Conservation (phyloP, 2,113 vertebrate genomes). For the Apteryx owenii region DNA sequence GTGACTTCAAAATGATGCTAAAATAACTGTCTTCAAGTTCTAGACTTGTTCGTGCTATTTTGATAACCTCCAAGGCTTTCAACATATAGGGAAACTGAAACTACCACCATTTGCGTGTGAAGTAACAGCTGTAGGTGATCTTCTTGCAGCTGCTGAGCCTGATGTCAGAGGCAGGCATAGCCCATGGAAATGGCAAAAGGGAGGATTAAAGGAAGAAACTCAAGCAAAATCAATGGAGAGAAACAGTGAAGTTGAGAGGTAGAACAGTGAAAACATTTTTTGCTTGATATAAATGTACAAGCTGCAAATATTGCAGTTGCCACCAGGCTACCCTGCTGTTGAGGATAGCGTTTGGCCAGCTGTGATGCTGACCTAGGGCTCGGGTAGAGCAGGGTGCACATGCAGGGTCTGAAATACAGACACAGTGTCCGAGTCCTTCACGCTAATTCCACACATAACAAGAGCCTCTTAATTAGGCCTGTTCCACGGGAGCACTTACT, state of each 20-base stretch:
- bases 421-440: neutral
- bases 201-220: neutral
- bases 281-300: neutral
- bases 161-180: neutral
- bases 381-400: neutral
- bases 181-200: neutral
- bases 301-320: neutral
- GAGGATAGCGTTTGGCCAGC: neutral
- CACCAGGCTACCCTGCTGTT: neutral
- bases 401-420: neutral
- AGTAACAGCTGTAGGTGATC: neutral
- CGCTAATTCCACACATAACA: neutral
- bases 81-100: neutral
- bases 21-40: neutral
- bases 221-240: neutral
- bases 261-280: neutral
- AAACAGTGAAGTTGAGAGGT: neutral
- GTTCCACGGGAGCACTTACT: slow-evolving; percentile 1
- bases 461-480: neutral
- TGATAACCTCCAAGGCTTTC: neutral
- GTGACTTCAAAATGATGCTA: neutral
- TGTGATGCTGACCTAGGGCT: neutral
- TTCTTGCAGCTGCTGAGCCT: neutral
- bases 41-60: neutral
- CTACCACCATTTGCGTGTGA: neutral